phyloP scores from a whole-genome alignment of 2,888 invertebrate genomes.

The Drosophila phalerata region DNA sequence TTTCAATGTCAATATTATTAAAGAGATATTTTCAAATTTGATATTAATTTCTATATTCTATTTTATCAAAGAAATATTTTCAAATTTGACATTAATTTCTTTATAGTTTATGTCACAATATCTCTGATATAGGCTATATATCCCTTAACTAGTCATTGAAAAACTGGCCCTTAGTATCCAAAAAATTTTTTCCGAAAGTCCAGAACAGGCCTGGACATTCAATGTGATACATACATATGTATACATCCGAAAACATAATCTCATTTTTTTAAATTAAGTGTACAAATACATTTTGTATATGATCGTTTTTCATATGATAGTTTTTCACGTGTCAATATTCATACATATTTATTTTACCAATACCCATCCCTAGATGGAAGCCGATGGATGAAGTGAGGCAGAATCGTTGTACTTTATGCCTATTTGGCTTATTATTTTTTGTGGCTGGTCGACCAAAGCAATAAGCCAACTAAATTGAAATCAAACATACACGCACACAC shows the following conservation, averaged over 20 bases:
- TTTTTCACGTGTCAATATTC: not conserved
- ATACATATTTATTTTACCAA: not conserved
- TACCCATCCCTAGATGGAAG: not conserved
- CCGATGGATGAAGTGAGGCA: slow-evolving; percentile 1
- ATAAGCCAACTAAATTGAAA: slow-evolving; percentile 76
- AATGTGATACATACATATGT: not conserved
- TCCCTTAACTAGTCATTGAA: too few species aligned
- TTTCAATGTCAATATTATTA: too few species aligned
- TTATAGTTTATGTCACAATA: too few species aligned
- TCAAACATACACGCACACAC: slow-evolving; percentile 63
- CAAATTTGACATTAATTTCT: too few species aligned
- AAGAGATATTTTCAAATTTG: too few species aligned
- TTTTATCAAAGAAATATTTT: too few species aligned
- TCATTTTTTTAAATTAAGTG: not conserved
- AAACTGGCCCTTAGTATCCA: too few species aligned
- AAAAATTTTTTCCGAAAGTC: too few species aligned
- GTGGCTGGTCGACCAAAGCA: slow-evolving; percentile 59
- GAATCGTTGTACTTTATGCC: slow-evolving; percentile 58
- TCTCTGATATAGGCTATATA: too few species aligned
- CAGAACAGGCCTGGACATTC: not conserved
- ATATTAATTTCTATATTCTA: too few species aligned
- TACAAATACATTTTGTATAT: not conserved
- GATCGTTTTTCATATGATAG: not conserved
- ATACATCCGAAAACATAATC: not conserved
- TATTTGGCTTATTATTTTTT: slow-evolving; percentile 67